Evolutionary conservation across 2,888 invertebrate genomes (phyloP).

Genomic region (Pandemis heparana): DNA sequence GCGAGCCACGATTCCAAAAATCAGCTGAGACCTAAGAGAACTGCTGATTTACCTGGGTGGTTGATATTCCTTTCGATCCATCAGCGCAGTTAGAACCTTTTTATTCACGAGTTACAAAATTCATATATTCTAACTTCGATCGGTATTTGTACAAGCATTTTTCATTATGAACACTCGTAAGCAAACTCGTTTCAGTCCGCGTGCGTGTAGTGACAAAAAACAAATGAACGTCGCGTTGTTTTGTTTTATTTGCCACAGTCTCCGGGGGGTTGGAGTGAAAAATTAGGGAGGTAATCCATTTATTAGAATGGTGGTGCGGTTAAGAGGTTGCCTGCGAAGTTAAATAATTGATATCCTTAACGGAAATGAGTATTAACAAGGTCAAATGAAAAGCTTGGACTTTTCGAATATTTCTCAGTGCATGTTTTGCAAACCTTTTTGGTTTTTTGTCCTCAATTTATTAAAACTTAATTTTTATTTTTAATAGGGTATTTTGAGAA

Average conservation of each 20-base stretch:
- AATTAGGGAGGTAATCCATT: slow-evolving; percentile 42
- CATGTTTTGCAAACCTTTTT: neutral
- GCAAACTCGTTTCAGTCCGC: slow-evolving; percentile 25
- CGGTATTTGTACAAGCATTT: neutral
- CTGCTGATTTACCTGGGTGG: too few species aligned
- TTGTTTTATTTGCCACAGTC: slow-evolving; percentile 41
- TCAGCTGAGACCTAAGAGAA: too few species aligned
- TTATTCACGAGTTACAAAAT: neutral
- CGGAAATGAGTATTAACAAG: neutral
- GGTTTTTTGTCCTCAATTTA: too few species aligned
- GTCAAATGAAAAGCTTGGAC: neutral
- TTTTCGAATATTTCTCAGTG: neutral
- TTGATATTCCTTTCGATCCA: neutral
- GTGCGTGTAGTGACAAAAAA: slow-evolving; percentile 62
- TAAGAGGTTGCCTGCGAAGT: slow-evolving; percentile 3
- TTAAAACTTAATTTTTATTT: too few species aligned
- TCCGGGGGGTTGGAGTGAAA: slow-evolving; percentile 42
- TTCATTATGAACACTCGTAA: neutral
- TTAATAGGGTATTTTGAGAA: too few species aligned
- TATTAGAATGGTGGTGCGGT: slow-evolving; percentile 38
- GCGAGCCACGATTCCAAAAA: too few species aligned
- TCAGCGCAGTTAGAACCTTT: neutral
- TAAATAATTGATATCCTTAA: neutral
- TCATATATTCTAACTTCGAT: neutral
- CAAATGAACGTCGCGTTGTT: slow-evolving; percentile 59